Evolutionary conservation across 2,797 vertebrate genomes (phyloP).

Genomic region (Eulemur coronatus): DNA sequence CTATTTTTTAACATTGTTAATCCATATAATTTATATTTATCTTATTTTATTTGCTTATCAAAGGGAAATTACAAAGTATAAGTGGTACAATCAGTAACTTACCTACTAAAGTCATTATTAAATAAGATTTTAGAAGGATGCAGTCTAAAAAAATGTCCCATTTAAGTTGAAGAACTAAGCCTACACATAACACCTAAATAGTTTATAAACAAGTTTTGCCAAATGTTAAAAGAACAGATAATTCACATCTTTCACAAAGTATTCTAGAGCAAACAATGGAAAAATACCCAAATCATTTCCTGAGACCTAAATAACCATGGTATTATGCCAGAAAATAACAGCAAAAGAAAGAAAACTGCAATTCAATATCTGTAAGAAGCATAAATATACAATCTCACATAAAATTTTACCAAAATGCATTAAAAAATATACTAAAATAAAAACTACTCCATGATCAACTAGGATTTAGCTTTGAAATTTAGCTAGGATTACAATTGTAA

Average conservation of each 20-base stretch:
- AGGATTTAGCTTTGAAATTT: not conserved
- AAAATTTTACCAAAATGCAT: not conserved
- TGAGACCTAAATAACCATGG: not conserved
- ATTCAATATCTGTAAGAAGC: not conserved
- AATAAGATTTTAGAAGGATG: not conserved
- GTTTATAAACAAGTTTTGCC: slow-evolving; percentile 48
- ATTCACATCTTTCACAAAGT: not conserved
- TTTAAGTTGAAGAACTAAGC: slow-evolving; percentile 31
- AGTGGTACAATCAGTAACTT: not conserved
- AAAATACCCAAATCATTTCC: slow-evolving; percentile 17
- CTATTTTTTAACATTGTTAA: not conserved
- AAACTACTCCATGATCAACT: not conserved
- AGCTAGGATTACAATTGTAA: not conserved
- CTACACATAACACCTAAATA: slow-evolving; percentile 15
- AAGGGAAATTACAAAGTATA: slow-evolving; percentile 25
- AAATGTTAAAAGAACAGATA: slow-evolving; percentile 46
- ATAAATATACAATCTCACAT: not conserved
- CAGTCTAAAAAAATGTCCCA: not conserved
- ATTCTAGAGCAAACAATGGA: slow-evolving; percentile 31
- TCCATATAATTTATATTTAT: not conserved
- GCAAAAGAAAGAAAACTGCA: not conserved
- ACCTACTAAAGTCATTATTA: not conserved
- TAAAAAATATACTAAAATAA: not conserved
- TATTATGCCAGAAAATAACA: not conserved
- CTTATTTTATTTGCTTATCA: not conserved